Percentiles rank a stretch among this genome's conserved stretches.
Evolutionary conservation across 2,888 invertebrate genomes (phyloP).

Genomic region (Margaritifera margaritifera): DNA sequence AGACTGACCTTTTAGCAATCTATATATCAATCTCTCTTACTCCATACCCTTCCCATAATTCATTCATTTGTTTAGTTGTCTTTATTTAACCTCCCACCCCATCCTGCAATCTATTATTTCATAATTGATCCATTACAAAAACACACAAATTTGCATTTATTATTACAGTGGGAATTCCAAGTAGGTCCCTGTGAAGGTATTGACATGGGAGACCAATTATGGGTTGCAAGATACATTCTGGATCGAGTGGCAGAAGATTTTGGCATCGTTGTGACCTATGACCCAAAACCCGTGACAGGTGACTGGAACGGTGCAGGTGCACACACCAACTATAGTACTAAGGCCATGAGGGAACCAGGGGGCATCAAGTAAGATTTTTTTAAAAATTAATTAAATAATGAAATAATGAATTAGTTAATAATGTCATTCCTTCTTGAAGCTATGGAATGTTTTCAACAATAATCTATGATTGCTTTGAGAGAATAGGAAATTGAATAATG

Average conservation of each 20-base stretch:
- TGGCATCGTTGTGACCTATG: slow-evolving; percentile 74
- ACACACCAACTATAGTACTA: slow-evolving; percentile 96
- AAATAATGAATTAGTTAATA: too few species aligned
- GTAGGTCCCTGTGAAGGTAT: slow-evolving; percentile 94
- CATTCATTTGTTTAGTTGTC: too few species aligned
- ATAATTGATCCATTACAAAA: background rate
- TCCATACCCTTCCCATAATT: too few species aligned
- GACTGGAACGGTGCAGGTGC: slow-evolving; percentile 82
- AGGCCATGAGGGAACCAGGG: slow-evolving; percentile 84
- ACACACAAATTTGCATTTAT: background rate
- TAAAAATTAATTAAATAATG: too few species aligned
- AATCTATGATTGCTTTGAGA: too few species aligned
- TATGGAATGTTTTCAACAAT: too few species aligned
- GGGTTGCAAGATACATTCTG: slow-evolving; percentile 75
- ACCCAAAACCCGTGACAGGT: slow-evolving; percentile 75
- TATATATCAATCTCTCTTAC: too few species aligned
- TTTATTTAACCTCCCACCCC: too few species aligned
- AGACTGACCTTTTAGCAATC: too few species aligned
- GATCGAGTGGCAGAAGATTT: slow-evolving; percentile 75
- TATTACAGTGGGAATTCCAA: slow-evolving; percentile 77
- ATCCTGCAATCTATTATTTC: background rate
- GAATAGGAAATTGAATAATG: too few species aligned
- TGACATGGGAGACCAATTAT: slow-evolving; percentile 75
- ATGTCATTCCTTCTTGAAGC: too few species aligned
- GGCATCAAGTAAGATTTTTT: slow-evolving; percentile 65